Evolutionary conservation across 2,888 invertebrate genomes (phyloP), one percentile per base, ranked within the genome.

Genomic region (Drosophila niveifrons): DNA sequence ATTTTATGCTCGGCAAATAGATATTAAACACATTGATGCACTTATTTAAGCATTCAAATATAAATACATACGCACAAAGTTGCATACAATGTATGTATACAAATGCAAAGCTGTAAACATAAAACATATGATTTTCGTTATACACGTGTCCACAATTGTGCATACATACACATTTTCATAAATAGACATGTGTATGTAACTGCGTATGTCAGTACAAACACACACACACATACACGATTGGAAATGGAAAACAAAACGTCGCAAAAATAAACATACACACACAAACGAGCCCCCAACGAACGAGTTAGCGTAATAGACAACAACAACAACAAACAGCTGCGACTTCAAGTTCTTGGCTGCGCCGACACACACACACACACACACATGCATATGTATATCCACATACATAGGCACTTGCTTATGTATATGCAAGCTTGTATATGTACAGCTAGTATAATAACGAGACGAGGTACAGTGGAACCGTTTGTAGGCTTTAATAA

Each of bases 261-360:
- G 65, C 72, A 70, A 70, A 69, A 72, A 51, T 66, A 71, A 39
- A 61, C 62, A 50, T 28, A 73, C 56, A 58, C 48, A 39, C 31
- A 53, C 41, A 58, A 78, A 10, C 82, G 79, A 87, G 88, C 84
- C 82, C 85, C 88, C 88, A 81, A 64, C 66, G 63, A 81, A 64
- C 66, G 63, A 75, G 70, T 31, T 50, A 15, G 15, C 51, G 44
- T 23, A 74, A 56, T 11, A 15, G 48, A 57, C 47, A 79, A 55
- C 23, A 82, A 65, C 39, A 74, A 57, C 52, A 66, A 55, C 47
- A 61, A 72, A 74, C 72, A 68, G 65, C 67, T 57, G 78, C 29
- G 59, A 23, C 51, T 75, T 66, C 69, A 70, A 72, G 78, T 82
- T 82, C 82, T 80, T 52, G 55, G 65, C 41, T 67, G 50, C 44